Base-by-base conservation (phyloP, 2,888 invertebrate genomes). In the Plebejus argus region DNA sequence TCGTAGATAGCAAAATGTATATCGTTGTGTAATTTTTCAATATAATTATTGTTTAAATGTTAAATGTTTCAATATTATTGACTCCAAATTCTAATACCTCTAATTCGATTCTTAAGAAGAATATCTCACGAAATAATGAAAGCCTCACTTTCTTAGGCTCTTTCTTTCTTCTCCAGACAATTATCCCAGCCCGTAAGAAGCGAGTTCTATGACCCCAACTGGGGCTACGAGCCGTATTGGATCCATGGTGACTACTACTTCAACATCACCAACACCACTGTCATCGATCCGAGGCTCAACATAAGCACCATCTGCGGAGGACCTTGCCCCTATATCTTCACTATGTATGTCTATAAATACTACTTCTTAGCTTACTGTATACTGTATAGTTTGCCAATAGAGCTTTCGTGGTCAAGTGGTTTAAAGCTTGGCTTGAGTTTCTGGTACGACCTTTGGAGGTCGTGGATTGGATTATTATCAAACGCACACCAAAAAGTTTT, bases 211-310 rank as follows among this genome's bases (percentile, higher is more conserved):
- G 77, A 85, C 75, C 86, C 86, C 0, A 81, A 81, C n/a, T 77
- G 79, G 15, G 86, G 86, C 0, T 86, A 81, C 78, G 86, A 86
- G 58, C 84, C 84, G 0, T 86, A 86, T 80, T 86, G 87, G 86
- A 75, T 81, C 0, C 81, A 79, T 0, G 84, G 86, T 0, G 81
- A 84, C 5, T 87, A 84, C 84, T 82, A 85, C 6, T 83, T 82
- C 56, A 70, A 77, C 6, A 76, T 61, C 74, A 76, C 79, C 8
- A 74, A 76, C 5, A 78, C 78, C 33, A 81, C 80, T 18, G 78
- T 66, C 66, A 28, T 66, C 12, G 66, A 66, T 4, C 79, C 15
- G 58, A 76, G n/a, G 78, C 76, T 33, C 7, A 70, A 10, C 72
- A 72, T 66, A 39, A 70, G 39, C 10, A 35, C 71, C 6, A 23